Conservation (phyloP, 2,888 invertebrate genomes). For the Mayetiola destructor region DNA sequence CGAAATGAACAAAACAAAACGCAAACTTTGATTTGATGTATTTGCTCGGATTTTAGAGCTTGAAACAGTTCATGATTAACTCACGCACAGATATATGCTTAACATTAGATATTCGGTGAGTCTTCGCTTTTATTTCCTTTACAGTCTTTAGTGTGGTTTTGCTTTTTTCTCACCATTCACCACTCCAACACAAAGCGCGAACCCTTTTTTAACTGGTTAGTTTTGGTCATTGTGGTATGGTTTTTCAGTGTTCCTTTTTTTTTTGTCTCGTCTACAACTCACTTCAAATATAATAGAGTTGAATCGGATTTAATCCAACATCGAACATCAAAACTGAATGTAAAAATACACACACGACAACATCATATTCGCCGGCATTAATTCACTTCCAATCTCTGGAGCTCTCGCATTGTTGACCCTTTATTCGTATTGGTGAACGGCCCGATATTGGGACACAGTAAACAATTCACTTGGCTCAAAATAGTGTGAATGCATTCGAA, state of each 20-base stretch:
- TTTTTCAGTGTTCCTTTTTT: neutral
- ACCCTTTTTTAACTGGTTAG: neutral
- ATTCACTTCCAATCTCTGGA: too few relatives aligned
- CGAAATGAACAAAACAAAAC: too few relatives aligned
- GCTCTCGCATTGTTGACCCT: too few relatives aligned
- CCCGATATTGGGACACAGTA: too few relatives aligned
- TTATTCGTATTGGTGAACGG: too few relatives aligned
- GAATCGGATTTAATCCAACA: slow-evolving; percentile 35
- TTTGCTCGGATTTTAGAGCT: too few relatives aligned
- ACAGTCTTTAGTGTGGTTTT: neutral
- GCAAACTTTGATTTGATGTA: slow-evolving; percentile 2
- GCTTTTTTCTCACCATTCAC: neutral
- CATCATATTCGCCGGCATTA: neutral
- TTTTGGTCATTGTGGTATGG: neutral
- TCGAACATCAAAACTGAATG: slow-evolving; percentile 5
- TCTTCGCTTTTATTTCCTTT: neutral
- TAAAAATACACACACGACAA: neutral
- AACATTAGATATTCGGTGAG: neutral
- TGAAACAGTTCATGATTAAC: slow-evolving; percentile 6
- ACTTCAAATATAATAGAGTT: slow-evolving; percentile 2
- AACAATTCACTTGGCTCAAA: neutral
- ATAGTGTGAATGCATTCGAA: neutral
- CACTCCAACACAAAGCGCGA: neutral
- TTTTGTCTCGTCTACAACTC: slow-evolving; percentile 2
- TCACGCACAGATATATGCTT: slow-evolving; percentile 3